Base-by-base conservation (phyloP, 2,113 vertebrate genomes). In the Notothenia coriiceps region DNA sequence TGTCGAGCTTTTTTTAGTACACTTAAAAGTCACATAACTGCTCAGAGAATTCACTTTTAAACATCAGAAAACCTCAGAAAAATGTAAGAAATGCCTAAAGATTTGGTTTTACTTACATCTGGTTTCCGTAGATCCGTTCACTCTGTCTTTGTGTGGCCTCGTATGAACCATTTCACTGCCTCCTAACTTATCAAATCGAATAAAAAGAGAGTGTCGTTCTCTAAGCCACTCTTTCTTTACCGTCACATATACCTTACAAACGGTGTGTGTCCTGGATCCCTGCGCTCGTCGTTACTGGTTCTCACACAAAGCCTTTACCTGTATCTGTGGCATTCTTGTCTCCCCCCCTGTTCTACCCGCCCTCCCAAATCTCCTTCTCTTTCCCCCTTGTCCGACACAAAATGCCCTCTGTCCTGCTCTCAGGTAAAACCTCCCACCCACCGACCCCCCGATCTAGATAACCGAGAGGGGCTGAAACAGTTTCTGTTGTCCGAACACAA, bases 381-480 rank as follows among this genome's bases (percentile, higher is more conserved):
- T 8, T 2, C 67, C 79, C 74, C 66, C 77, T 77, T 56, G 57
- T 79, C 63, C 60, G 47, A 68, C 74, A 92, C 91, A 93, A 85
- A 91, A 90, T 80, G 63, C 56, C 80, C 88, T 89, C 86, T 92
- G 91, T 94, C 70, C 65, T 57, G 20, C 14, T 76, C 71, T 79
- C 66, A 76, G 90, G 88, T 77, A 80, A 51, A 63, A 63, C 79
- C 65, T 56, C 65, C 77, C 79, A 44, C 70, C 52, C 11, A 2
- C 69, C 65, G 6, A 7, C 61, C 56, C 44, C 59, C 17, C 52
- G 49, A 17, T 43, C n/a, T 3, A 77, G 89, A 87, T 86, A 87
- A 88, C 77, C 20, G 5, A 59, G 52, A 80, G 35, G 55, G 35
- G 46, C 20, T 25, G 71, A 33, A n/a, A 66, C 69, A 2, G 72